Evolutionary conservation across 2,797 vertebrate species (phyloP), one percentile per base, ranked within the genome.

Genomic region (Helicolenus hilgendorfi): DNA sequence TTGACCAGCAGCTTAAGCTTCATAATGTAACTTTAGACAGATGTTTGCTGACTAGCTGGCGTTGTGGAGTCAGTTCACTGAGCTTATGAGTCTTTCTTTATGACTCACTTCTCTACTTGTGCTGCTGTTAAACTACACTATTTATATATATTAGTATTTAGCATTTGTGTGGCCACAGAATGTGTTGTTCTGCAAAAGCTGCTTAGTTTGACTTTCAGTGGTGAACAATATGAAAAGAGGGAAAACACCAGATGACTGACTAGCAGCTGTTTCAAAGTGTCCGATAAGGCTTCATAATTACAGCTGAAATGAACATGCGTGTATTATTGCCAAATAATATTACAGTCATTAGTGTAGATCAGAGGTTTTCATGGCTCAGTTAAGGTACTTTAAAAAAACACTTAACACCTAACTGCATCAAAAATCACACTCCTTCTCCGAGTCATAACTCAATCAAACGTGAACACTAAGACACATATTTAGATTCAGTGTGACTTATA

Each of bases 371-470:
- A 60, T 15, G 15, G 15, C 27, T 62, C 27, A 45, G 4, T 68
- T 45, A 20, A 27, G 22, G 22, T 35, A 10, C 24, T 45, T 29
- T 15, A 33, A 65, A 26, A 45, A 27, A 27, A 27, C 11, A 38
- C 10, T n/a, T 2, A 27, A 4, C 5, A 0, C 9, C 9, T 2
- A 3, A 22, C 1, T n/a, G 11, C 4, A 1, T 18, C 3, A 45
- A 5, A 63, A 55, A 35, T 76, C 20, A 0, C 18, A 8, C 35
- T 59, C 56, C 24, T 59, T 27, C 6, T 13, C 0, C 1, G 8
- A 36, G 15, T 38, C 5, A 58, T 13, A 63, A n/a, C 14, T 36
- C 15, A 15, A 6, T 60, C 8, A 22, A 33, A 29, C 41, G 10
- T 8, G 0, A 60, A 45, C 24, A 15, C 20, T 13, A 8, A 49